These are phyloP conservation scores for Argyra leucocephala DNA, from an alignment of 2,888 invertebrate genomes.

Conservation along the genomic window DNA sequence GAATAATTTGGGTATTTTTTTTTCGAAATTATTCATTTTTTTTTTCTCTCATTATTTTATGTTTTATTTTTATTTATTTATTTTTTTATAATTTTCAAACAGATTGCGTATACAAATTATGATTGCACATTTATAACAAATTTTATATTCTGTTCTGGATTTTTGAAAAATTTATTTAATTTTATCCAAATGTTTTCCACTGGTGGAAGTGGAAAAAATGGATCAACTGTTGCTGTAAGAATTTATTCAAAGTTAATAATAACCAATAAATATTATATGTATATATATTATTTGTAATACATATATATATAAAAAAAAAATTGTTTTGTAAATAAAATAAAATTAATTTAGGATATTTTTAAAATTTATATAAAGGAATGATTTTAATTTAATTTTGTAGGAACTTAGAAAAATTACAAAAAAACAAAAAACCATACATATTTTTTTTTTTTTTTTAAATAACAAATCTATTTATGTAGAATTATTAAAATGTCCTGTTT, in stretches of 20 bases:
- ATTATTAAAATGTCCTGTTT: too few relatives aligned
- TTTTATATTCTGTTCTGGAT: constrained; percentile 41
- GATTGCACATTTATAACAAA: not conserved
- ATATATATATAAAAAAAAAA: not conserved
- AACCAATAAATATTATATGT: constrained; percentile 9
- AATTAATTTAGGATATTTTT: too few relatives aligned
- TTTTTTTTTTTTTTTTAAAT: too few relatives aligned
- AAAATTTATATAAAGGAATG: too few relatives aligned
- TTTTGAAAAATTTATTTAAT: constrained; percentile 54
- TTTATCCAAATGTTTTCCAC: constrained; percentile 63
- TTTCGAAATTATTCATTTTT: too few relatives aligned
- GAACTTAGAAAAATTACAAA: too few relatives aligned
- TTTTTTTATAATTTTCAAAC: not conserved
- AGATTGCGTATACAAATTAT: not conserved
- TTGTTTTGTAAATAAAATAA: not conserved
- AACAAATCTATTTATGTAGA: too few relatives aligned
- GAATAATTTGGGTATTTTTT: too few relatives aligned
- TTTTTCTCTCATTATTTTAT: not conserved
- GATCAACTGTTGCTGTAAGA: constrained; percentile 82
- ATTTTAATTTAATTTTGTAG: too few relatives aligned
- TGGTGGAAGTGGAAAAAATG: constrained; percentile 92
- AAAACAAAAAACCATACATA: too few relatives aligned
- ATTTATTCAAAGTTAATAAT: constrained; percentile 18
- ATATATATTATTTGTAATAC: constrained; percentile 7
- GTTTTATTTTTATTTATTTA: not conserved